Base-by-base conservation (phyloP, 2,888 invertebrate species). In the Strigamia maritima region DNA sequence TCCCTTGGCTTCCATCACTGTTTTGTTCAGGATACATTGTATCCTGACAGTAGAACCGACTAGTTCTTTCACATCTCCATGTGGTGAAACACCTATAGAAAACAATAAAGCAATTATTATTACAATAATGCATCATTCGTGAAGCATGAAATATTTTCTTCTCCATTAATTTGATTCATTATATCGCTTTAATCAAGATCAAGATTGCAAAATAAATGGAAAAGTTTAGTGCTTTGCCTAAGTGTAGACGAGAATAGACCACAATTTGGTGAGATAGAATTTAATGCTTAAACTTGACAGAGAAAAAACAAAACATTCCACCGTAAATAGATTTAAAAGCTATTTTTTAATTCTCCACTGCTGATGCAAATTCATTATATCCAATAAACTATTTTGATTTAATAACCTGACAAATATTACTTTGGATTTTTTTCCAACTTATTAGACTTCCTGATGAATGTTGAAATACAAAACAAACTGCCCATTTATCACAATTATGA, bases 61-160 rank as follows among this genome's bases (percentile, higher is more conserved):
- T 22, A 44, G 77, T 77, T 77, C 77, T 28, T 49, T 49, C 49
- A 77, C 77, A 26, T 77, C 77, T 22, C 77, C 77, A 1, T 7
- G 3, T 19, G 77, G 77, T 3, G 44, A 40, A 49, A 77, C 77
- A 49, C 24, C 77, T 77, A 12, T 6, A 31, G 26, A 75, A 75
- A 19, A 35, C 22, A 75, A 35, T 31, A 31, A 75, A 26, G 35
- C 16, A 70, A 70, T 28, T 70, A 70, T 70, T 70, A 70, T 49
- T 12, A 35, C 10, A 35, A 35, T 54, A 54, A n/a, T n/a, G 16
- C 19, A 54, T 19, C 8, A 54, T 19, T n/a, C 54, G 8, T 54
- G 19, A 19, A 54, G 54, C 54, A 54, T 22, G 22, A 7, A 54
- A 19, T 54, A 44, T 54, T 54, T 19, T 35, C 35, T 35, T 35